Conservation (phyloP, 92 coral and sea anemone species). For the Diadumene lineata region DNA sequence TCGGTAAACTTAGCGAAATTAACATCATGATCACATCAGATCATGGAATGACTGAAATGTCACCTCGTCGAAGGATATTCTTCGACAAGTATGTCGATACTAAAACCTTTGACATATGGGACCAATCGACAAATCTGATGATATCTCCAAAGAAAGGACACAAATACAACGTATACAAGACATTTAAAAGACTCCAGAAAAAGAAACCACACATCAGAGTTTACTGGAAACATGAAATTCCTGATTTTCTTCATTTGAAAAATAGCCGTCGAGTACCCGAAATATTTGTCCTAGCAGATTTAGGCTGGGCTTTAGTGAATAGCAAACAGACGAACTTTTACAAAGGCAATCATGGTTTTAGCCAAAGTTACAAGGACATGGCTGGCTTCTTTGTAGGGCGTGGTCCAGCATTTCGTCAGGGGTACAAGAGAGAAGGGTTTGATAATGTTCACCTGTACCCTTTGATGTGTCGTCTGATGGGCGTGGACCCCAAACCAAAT, state of each 20-base stretch:
- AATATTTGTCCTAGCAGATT: constrained; percentile 59
- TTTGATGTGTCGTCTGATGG: constrained; percentile 75
- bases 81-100: constrained; percentile 64
- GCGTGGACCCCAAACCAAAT: constrained; percentile 62
- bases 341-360: constrained; percentile 68
- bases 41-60: constrained; percentile 82
- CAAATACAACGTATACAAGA: constrained; percentile 40
- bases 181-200: constrained; percentile 44
- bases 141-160: constrained; percentile 63
- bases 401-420: constrained; percentile 81
- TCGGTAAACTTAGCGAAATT: constrained; percentile 45
- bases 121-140: constrained; percentile 58
- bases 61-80: constrained; percentile 48
- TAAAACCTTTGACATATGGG: constrained; percentile 55
- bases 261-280: constrained; percentile 68
- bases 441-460: constrained; percentile 69
- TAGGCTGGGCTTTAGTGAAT: constrained; percentile 67
- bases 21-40: constrained; percentile 80
- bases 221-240: constrained; percentile 67
- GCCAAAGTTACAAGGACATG: constrained; percentile 55
- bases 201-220: constrained; percentile 60
- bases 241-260: constrained; percentile 52
- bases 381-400: constrained; percentile 75
- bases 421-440: constrained; percentile 54
- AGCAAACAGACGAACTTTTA: constrained; percentile 6